Evolutionary conservation across 1,140 invertebrate genomes (phyloP).

Genomic region (Diploscapter pachys): DNA sequence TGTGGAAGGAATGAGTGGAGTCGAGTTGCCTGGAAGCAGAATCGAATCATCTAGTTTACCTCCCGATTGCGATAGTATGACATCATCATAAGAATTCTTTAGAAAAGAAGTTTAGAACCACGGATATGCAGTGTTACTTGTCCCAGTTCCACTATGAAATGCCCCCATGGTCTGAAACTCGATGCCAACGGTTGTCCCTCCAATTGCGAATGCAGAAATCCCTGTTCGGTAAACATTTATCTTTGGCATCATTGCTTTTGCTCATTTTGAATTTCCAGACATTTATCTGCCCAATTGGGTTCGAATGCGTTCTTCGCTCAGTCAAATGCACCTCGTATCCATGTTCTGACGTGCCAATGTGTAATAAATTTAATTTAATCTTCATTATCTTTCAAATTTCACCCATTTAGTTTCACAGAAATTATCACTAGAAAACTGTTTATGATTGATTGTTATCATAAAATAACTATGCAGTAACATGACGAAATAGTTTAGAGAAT

Average conservation of each 20-base stretch:
- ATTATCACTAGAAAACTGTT: too few species aligned
- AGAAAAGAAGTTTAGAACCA: conserved; percentile 31
- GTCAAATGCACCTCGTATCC: conserved; percentile 37
- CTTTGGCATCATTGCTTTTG: not conserved
- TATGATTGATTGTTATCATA: too few species aligned
- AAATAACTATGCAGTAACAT: too few species aligned
- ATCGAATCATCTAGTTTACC: conserved; percentile 14
- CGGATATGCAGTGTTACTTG: conserved; percentile 16
- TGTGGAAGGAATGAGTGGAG: conserved; percentile 39
- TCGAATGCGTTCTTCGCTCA: conserved; percentile 44
- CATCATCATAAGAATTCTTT: not conserved
- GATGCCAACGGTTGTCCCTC: conserved; percentile 46
- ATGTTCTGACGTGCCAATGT: conserved; percentile 35
- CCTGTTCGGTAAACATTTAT: conserved; percentile 36
- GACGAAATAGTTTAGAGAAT: too few species aligned
- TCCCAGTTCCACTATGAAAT: not conserved
- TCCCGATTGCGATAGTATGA: conserved; percentile 12
- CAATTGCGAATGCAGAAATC: conserved; percentile 47
- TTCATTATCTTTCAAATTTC: too few species aligned
- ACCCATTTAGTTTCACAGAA: too few species aligned
- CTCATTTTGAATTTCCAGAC: not conserved
- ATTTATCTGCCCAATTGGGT: conserved; percentile 42
- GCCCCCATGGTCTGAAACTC: conserved; percentile 43
- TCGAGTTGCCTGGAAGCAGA: conserved; percentile 40
- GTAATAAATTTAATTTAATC: not conserved